Evolutionary conservation across 2,797 vertebrate species (phyloP).

Genomic region (Microctenopoma stevenorrisi): DNA sequence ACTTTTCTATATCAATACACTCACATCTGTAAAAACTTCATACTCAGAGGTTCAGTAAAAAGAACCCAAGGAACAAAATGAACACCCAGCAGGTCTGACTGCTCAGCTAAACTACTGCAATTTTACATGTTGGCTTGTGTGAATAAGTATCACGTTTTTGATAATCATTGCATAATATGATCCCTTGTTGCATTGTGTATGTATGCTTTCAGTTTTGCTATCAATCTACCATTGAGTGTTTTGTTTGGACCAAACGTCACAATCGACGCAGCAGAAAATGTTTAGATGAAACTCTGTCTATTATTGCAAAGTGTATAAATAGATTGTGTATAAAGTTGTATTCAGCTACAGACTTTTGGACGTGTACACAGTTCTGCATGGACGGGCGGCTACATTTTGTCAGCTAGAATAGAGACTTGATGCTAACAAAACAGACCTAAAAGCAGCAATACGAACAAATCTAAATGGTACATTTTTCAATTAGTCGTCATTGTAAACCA

Average conservation of each 20-base stretch:
- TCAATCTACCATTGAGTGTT: slow-evolving; percentile 30
- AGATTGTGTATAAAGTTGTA: not conserved
- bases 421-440: not conserved
- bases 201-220: slow-evolving; percentile 36
- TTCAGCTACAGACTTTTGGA: not conserved
- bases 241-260: slow-evolving; percentile 10
- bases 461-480: not conserved
- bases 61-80: slow-evolving; percentile 7
- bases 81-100: slow-evolving; percentile 13
- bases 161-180: slow-evolving; percentile 38
- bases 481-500: not conserved
- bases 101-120: slow-evolving; percentile 18
- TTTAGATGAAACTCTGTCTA: slow-evolving; percentile 9
- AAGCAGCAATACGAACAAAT: not conserved
- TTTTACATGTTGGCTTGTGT: slow-evolving; percentile 43
- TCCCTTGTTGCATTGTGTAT: slow-evolving; percentile 34
- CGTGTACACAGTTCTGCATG: slow-evolving; percentile 24
- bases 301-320: no score
- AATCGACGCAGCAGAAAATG: slow-evolving; percentile 1
- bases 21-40: slow-evolving; percentile 17
- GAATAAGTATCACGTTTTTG: slow-evolving; percentile 45
- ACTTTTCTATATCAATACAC: slow-evolving; percentile 24
- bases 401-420: not conserved
- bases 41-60: not conserved
- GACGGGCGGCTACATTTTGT: slow-evolving; percentile 9